Evolutionary conservation across 2,888 invertebrate genomes (phyloP).

Genomic region (Colostygia pectinataria): DNA sequence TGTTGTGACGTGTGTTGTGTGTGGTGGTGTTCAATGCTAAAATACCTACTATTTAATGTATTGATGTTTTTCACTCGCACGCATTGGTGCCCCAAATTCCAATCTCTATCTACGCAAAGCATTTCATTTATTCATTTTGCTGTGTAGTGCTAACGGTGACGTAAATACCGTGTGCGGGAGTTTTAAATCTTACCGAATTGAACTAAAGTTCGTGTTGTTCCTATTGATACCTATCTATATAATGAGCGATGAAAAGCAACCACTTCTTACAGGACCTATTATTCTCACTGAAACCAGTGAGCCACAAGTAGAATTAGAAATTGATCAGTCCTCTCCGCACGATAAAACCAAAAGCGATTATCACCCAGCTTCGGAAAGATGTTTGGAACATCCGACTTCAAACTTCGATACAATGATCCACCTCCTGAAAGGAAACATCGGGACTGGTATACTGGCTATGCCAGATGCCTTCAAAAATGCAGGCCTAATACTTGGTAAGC

Average conservation of each 20-base stretch:
- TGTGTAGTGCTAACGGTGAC: conserved; percentile 11
- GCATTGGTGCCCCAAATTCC: conserved; percentile 33
- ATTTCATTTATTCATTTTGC: conserved; percentile 12
- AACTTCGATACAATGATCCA: conserved; percentile 91
- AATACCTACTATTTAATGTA: conserved; percentile 14
- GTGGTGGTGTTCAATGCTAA: too few relatives aligned
- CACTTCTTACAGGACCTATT: conserved; percentile 81
- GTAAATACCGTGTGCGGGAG: conserved; percentile 40
- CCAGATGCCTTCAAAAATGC: conserved; percentile 97
- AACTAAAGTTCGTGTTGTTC: conserved; percentile 3
- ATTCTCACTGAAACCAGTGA: conserved; percentile 61
- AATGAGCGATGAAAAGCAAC: conserved; percentile 88
- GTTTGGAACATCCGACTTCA: conserved; percentile 90
- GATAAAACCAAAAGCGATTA: conserved; percentile 63
- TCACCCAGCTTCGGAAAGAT: conserved; percentile 86
- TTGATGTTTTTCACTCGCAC: conserved; percentile 22
- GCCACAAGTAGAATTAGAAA: conserved; percentile 64
- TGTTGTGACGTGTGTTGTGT: background rate
- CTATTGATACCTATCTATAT: too few relatives aligned
- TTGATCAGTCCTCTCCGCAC: conserved; percentile 48
- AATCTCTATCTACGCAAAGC: conserved; percentile 27
- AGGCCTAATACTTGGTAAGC: conserved; percentile 90
- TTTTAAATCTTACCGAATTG: conserved; percentile 14
- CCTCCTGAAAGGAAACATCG: conserved; percentile 88
- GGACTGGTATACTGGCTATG: conserved; percentile 98